Conservation (phyloP, 2,113 vertebrate genomes). For the Ursus arctos region DNA sequence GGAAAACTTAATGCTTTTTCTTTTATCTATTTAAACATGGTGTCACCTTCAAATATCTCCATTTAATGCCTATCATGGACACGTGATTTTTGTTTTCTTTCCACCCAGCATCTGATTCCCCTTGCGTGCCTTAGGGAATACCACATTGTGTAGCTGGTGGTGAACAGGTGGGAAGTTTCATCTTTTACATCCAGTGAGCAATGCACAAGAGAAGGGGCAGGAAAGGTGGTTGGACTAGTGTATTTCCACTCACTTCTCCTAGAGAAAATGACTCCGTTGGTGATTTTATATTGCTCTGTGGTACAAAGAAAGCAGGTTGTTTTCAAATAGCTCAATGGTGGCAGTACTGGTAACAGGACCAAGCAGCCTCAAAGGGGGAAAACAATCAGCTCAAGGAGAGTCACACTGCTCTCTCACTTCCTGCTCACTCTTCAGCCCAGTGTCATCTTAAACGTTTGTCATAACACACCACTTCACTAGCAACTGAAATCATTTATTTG, state of each 20-base stretch:
- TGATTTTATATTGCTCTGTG: not conserved
- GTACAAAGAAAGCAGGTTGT: not conserved
- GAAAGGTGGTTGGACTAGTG: not conserved
- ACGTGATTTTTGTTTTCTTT: not conserved
- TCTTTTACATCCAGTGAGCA: not conserved
- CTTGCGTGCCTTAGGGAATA: not conserved
- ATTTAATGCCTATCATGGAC: not conserved
- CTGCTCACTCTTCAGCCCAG: not conserved
- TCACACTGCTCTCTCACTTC: not conserved
- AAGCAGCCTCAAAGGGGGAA: not conserved
- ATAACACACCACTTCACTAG: not conserved
- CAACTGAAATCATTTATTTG: not conserved
- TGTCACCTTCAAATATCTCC: not conserved
- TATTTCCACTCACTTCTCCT: not conserved
- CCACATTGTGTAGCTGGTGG: not conserved
- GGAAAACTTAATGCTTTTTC: not conserved
- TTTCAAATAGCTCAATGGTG: not conserved
- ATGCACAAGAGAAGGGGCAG: not conserved
- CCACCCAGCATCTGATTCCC: not conserved
- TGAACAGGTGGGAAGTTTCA: not conserved
- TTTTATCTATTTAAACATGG: not conserved
- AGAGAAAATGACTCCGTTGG: not conserved
- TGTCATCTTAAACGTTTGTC: not conserved
- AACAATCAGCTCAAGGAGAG: not conserved
- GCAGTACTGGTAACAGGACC: not conserved